Evolutionary conservation across 2,113 vertebrate species (phyloP).

Genomic region (Siphamia tubifer): DNA sequence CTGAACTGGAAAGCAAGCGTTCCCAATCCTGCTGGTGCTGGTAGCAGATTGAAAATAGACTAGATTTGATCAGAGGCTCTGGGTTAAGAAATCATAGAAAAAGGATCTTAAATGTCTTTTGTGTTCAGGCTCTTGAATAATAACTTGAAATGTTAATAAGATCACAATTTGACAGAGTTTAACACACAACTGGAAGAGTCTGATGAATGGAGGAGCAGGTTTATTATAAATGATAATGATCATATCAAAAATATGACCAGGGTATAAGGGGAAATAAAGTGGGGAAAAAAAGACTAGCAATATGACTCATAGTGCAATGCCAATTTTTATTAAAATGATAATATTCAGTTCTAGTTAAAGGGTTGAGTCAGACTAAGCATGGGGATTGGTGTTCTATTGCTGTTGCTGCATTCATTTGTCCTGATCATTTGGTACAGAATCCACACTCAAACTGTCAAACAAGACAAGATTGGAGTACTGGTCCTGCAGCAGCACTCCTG

Average conservation of each 20-base stretch:
- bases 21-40: conserved; percentile 5
- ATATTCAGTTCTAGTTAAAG: not conserved
- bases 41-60: not conserved
- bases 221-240: too few species aligned
- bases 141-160: too few species aligned
- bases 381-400: not conserved
- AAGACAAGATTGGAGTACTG: conserved; percentile 22
- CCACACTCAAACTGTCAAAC: conserved; percentile 42
- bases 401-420: not conserved
- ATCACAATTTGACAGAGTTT: too few species aligned
- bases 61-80: conserved; percentile 27
- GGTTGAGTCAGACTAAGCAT: not conserved
- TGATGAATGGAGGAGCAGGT: too few species aligned
- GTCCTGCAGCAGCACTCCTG: conserved; percentile 16
- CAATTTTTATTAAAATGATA: too few species aligned
- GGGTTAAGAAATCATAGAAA: not conserved
- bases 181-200: too few species aligned
- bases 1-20: conserved; percentile 19
- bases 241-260: too few species aligned
- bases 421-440: not conserved
- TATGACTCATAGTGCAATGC: too few species aligned
- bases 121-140: too few species aligned
- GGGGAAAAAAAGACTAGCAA: too few species aligned
- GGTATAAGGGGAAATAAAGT: too few species aligned
- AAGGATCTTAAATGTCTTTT: not conserved